Conservation (phyloP, 2,797 vertebrate genomes). For the Sternarchorhynchus goeldii region DNA sequence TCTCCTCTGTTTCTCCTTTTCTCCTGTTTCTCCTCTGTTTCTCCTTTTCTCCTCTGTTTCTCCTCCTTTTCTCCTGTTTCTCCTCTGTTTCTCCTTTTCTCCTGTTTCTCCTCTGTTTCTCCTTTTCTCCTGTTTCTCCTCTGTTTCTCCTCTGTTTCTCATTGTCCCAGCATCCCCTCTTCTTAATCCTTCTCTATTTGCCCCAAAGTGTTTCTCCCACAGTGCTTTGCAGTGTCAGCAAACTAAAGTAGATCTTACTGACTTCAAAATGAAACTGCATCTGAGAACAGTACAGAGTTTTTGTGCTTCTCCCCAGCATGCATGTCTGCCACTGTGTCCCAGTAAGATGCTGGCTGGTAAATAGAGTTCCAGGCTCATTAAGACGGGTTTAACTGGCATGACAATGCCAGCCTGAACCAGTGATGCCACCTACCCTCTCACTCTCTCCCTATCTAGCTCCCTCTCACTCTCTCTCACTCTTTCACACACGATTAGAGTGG, state of each 20-base stretch:
- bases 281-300: constrained; percentile 29
- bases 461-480: constrained; percentile 15
- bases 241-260: constrained; percentile 27
- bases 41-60: too few relatives aligned
- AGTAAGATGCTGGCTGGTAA: not conserved
- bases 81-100: not conserved
- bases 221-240: constrained; percentile 31
- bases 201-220: not conserved
- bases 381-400: constrained; percentile 51
- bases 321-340: constrained; percentile 6
- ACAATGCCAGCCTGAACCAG: constrained; percentile 51
- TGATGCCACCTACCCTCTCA: constrained; percentile 62
- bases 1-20: not conserved
- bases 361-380: constrained; percentile 51
- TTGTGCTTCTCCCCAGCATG: constrained; percentile 49
- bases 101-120: too few relatives aligned
- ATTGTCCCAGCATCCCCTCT: constrained; percentile 22
- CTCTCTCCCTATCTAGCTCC: constrained; percentile 29
- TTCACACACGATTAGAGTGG: constrained; percentile 64
- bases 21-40: constrained; percentile 6
- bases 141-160: not conserved
- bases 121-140: not conserved
- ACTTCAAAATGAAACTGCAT: constrained; percentile 15
- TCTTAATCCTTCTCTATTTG: constrained; percentile 3
- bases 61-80: not conserved